Percentiles rank a stretch among this genome's conserved stretches.
These are phyloP conservation scores for Tetragonula carbonaria DNA, from an alignment of 2,888 invertebrate genomes.

Conservation along the genomic window DNA sequence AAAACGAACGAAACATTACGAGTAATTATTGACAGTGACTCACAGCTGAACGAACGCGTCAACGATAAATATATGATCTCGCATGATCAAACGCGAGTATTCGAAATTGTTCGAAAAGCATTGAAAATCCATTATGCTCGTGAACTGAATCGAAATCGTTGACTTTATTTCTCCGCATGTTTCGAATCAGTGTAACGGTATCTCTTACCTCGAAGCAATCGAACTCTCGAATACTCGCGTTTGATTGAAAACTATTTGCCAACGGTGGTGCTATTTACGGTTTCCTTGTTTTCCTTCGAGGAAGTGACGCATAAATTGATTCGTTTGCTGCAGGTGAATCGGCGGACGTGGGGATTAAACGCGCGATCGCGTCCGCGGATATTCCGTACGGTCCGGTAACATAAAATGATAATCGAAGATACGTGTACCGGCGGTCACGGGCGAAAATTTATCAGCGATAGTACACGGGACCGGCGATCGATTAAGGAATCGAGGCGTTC, in stretches of 20 bases:
- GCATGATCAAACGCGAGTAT: too few species aligned
- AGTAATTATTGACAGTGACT: neutral
- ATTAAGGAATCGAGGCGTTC: slow-evolving; percentile 65
- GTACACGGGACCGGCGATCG: slow-evolving; percentile 55
- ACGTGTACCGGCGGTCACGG: slow-evolving; percentile 47
- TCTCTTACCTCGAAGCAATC: too few species aligned
- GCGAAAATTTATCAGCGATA: slow-evolving; percentile 59
- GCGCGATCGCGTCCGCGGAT: slow-evolving; percentile 9
- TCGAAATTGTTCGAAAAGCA: too few species aligned
- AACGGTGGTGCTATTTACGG: neutral
- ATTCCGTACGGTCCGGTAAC: slow-evolving; percentile 29
- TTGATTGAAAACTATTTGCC: too few species aligned
- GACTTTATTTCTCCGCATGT: too few species aligned
- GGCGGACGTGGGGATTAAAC: slow-evolving; percentile 28
- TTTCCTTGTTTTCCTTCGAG: neutral
- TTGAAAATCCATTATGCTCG: too few species aligned
- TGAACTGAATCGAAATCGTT: too few species aligned
- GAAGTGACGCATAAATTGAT: slow-evolving; percentile 5
- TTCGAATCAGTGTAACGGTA: too few species aligned
- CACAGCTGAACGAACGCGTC: neutral
- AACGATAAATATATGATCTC: neutral
- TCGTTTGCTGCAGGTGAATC: neutral
- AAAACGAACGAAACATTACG: neutral
- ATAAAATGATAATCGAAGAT: slow-evolving; percentile 60
- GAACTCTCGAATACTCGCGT: too few species aligned